These are phyloP conservation scores for Andrena bucephala DNA, from an alignment of 2,888 invertebrate species.

Conservation along the genomic window DNA sequence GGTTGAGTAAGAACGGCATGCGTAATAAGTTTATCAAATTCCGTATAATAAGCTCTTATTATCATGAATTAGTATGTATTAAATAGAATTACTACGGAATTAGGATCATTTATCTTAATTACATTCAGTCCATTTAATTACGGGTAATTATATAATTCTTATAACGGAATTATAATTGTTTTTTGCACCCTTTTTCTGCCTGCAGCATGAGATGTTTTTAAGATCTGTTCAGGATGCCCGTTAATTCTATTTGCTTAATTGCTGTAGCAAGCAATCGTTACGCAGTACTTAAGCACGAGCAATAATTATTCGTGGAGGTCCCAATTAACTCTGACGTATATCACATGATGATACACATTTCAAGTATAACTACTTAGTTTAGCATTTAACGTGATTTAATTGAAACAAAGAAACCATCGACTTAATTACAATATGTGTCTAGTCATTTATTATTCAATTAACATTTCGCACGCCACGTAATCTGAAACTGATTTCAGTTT, in stretches of 20 bases:
- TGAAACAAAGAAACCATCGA: neutral
- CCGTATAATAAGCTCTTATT: neutral
- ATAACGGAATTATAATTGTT: neutral
- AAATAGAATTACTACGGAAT: conserved; percentile 9
- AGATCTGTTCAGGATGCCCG: neutral
- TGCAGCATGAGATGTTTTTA: conserved; percentile 27
- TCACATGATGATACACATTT: neutral
- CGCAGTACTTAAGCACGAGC: neutral
- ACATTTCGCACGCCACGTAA: too few relatives aligned
- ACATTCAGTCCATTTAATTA: conserved; percentile 3
- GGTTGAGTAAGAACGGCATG: too few relatives aligned
- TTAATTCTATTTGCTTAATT: conserved; percentile 11
- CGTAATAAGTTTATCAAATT: neutral
- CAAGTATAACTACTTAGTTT: neutral
- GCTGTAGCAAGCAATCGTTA: conserved; percentile 7
- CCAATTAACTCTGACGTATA: neutral
- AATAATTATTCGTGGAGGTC: neutral
- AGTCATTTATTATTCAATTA: too few relatives aligned
- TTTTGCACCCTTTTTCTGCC: conserved; percentile 15
- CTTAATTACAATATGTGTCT: neutral
- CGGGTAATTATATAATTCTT: conserved; percentile 9
- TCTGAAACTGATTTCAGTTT: too few relatives aligned
- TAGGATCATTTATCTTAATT: neutral
- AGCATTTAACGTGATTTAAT: neutral
- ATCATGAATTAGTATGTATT: neutral